Conservation (phyloP, 2,888 invertebrate species). For the Dolomedes plantarius region DNA sequence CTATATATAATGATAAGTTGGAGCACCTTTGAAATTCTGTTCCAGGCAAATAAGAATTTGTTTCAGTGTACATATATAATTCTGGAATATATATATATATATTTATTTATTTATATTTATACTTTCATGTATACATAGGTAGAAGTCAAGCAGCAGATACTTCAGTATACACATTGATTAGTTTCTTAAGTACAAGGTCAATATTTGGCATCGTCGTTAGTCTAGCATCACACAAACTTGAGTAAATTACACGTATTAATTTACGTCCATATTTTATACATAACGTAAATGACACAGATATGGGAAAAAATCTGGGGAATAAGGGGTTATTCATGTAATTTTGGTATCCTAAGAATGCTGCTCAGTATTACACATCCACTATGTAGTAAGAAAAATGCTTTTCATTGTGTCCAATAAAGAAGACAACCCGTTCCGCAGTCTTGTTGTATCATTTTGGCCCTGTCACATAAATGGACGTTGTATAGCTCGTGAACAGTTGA, state of each 20-base stretch:
- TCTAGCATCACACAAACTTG: conserved; percentile 32
- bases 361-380: conserved; percentile 49
- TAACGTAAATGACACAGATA: conserved; percentile 59
- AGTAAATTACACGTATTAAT: conserved; percentile 46
- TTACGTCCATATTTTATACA: conserved; percentile 19
- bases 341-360: conserved; percentile 47
- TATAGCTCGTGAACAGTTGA: conserved; percentile 49
- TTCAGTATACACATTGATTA: conserved; percentile 4
- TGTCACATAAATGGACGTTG: conserved; percentile 63
- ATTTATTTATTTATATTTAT: conserved; percentile 58
- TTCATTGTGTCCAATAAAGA: conserved; percentile 18
- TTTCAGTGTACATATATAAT: conserved; percentile 56
- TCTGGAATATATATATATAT: conserved; percentile 38
- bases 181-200: conserved; percentile 24
- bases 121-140: conserved; percentile 43
- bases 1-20: conserved; percentile 62
- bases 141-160: conserved; percentile 42
- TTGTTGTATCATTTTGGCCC: conserved; percentile 49
- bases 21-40: conserved; percentile 69
- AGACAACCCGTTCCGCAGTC: conserved; percentile 4
- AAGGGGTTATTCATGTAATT: conserved; percentile 34
- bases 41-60: conserved; percentile 62
- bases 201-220: conserved; percentile 59
- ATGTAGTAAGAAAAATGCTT: not conserved
- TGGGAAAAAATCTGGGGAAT: conserved; percentile 39